Base-by-base conservation (phyloP, 2,113 vertebrate genomes). In the Leuciscus idus region DNA sequence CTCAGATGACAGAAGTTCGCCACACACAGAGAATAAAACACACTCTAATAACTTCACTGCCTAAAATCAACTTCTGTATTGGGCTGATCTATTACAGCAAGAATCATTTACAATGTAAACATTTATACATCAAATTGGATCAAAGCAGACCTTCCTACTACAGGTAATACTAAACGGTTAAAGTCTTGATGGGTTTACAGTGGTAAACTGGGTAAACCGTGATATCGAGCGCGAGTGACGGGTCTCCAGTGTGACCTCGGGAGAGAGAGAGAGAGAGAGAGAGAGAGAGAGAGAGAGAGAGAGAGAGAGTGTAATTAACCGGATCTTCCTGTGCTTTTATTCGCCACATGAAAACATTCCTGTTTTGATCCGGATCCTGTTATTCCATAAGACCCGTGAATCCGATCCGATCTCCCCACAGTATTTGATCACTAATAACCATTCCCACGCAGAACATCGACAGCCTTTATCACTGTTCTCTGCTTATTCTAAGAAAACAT, bases 301-400 rank as follows among this genome's bases (percentile, higher is more conserved):
- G 33, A 33, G 33, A 33, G 36, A 39, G 36, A 6, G 89, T 84
- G 90, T 93, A 93, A 94, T 92, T 93, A 88, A 89, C 84, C 81
- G 86, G 84, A 88, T 90, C 93, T 74, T 93, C 90, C 93, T 79
- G 89, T 82, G 85, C 90, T 91, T 94, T 93, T 90, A 92, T 93
- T 62, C 1, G 23, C 90, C 91, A 87, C 85, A 90, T 92, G 92
- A 94, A 93, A 95, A 93, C 90, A 90, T 92, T 89, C 90, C 92
- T 93, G 93, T 94, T 94, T n/a, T 46, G 72, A 74, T 74, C 72
- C 11, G 10, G 93, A 93, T 94, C 92, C 93, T 94, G 93, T 94
- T 94, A 94, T 94, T 95, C 93, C 93, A 93, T 94, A 93, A 94
- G 91, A 89, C 89, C 90, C 90, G 91, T 91, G 92, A 94, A 92